Evolutionary conservation across 2,113 vertebrate species (phyloP).

Genomic region (Cinclus mexicanus): DNA sequence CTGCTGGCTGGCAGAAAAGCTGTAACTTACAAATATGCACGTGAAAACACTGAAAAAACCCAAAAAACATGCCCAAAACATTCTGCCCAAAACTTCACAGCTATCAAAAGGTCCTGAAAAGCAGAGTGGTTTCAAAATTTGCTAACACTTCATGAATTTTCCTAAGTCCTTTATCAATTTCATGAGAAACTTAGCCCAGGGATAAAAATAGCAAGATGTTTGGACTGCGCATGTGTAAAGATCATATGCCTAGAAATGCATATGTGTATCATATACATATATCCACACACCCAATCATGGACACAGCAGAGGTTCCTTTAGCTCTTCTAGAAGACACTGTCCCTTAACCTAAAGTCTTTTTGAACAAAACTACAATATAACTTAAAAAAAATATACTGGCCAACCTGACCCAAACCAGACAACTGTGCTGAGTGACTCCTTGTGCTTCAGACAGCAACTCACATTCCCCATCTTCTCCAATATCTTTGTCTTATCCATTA

Average conservation of each 20-base stretch:
- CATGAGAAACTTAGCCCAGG: background rate
- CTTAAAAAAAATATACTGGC: background rate
- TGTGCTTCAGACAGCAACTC: background rate
- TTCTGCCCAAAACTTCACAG: background rate
- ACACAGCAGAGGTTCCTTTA: background rate
- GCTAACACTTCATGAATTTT: background rate
- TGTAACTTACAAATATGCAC: background rate
- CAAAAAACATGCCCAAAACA: background rate
- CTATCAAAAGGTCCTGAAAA: background rate
- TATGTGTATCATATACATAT: background rate
- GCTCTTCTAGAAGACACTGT: no score
- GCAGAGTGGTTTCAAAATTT: background rate
- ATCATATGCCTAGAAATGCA: accelerated
- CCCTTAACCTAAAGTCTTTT: background rate
- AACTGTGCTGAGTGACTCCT: background rate
- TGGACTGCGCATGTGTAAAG: background rate
- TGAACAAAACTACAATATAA: background rate
- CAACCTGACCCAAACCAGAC: background rate
- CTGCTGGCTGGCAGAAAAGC: background rate
- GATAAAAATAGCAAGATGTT: background rate
- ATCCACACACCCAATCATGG: background rate
- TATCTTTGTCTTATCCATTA: background rate
- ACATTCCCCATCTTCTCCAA: background rate
- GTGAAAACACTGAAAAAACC: background rate
- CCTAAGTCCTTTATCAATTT: background rate